Conservation (phyloP, 2,888 invertebrate genomes). For the Cheilosia vernalis region DNA sequence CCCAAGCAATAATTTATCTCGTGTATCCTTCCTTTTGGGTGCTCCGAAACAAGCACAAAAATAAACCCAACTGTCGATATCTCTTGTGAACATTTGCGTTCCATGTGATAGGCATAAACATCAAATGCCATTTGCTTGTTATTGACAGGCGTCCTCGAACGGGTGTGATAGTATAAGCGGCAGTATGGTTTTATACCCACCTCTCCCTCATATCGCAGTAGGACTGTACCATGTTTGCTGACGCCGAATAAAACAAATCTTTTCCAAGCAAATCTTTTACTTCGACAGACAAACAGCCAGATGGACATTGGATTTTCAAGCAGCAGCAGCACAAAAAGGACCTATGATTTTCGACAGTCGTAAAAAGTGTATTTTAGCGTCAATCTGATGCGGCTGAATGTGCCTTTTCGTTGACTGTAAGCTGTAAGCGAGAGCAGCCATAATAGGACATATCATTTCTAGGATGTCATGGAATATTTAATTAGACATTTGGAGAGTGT, state of each 20-base stretch:
- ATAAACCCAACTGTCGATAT: conserved; percentile 38
- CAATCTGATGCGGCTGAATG: conserved; percentile 53
- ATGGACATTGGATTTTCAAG: conserved; percentile 45
- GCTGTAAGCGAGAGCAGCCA: conserved; percentile 33
- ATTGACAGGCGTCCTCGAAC: conserved; percentile 57
- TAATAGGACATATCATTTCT: conserved; percentile 47
- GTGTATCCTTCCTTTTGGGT: conserved; percentile 32
- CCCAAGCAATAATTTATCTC: conserved; percentile 65
- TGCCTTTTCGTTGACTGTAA: conserved; percentile 35
- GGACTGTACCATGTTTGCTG: conserved; percentile 46
- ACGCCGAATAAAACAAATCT: conserved; percentile 56
- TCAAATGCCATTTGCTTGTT: conserved; percentile 69
- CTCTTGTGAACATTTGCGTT: conserved; percentile 61
- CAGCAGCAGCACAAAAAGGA: conserved; percentile 44
- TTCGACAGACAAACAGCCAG: conserved; percentile 17
- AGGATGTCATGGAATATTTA: conserved; percentile 59
- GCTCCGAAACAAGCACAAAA: conserved; percentile 30
- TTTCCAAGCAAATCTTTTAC: conserved; percentile 17
- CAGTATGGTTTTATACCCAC: background rate
- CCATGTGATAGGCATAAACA: conserved; percentile 66
- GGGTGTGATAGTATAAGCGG: conserved; percentile 25
- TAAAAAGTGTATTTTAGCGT: conserved; percentile 61
- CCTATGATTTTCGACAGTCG: conserved; percentile 25
- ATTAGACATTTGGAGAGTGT: conserved; percentile 50
- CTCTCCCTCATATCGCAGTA: background rate